Evolutionary conservation across 2,888 invertebrate species (phyloP).

Genomic region (Bimastos eiseni): DNA sequence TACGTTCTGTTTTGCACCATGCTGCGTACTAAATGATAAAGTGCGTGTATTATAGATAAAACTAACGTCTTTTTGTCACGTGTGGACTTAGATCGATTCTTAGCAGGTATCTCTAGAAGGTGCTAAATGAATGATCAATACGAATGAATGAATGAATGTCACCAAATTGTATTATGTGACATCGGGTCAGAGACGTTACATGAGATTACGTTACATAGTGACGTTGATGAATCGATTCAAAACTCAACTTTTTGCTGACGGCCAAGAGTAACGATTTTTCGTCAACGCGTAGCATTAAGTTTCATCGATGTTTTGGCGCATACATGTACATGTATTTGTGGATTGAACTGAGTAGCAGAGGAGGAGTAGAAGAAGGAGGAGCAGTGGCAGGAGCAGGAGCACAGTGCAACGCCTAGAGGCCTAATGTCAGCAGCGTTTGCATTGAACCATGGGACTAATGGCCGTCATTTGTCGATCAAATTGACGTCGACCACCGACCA

Average conservation of each 20-base stretch:
- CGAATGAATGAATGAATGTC: no score
- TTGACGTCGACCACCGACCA: background rate
- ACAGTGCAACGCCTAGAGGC: no score
- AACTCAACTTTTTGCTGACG: background rate
- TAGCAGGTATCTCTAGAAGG: no score
- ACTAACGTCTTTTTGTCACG: no score
- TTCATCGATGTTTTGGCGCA: background rate
- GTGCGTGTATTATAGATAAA: no score
- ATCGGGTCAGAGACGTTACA: background rate
- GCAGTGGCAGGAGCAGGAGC: no score
- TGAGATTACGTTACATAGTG: background rate
- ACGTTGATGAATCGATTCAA: background rate
- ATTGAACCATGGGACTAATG: background rate
- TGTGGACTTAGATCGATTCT: no score
- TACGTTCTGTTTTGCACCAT: no score
- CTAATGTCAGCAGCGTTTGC: background rate
- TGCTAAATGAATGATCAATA: no score
- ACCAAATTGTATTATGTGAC: no score
- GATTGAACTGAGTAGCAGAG: background rate
- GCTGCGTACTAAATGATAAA: no score
- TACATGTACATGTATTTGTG: background rate
- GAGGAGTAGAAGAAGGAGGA: background rate
- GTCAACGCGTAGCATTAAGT: background rate
- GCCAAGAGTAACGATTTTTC: background rate
- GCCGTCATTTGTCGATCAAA: background rate